Conservation (phyloP, 2,797 vertebrate species). For the Salmo trutta region DNA sequence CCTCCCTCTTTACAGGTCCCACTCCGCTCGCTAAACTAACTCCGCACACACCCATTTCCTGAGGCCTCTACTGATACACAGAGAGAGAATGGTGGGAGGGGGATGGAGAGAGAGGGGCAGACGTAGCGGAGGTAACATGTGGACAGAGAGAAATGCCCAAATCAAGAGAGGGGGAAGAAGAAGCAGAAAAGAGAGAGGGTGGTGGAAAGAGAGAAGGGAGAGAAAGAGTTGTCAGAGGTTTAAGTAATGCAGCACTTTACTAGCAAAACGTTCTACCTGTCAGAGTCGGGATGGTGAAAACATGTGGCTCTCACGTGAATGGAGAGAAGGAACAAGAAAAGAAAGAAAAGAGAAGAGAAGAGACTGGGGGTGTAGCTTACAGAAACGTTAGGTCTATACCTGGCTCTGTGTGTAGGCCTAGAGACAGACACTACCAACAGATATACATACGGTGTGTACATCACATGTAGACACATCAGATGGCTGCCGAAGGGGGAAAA, state of each 20-base stretch:
- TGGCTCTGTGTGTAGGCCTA: conserved; percentile 10
- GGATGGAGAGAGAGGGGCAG: neutral
- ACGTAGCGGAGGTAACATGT: neutral
- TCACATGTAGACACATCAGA: conserved; percentile 67
- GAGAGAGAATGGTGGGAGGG: conserved; percentile 29
- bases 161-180: neutral
- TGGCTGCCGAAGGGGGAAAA: conserved; percentile 59
- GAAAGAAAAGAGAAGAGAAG: too few relatives aligned
- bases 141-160: neutral
- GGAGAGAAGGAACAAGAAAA: neutral
- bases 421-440: conserved; percentile 46
- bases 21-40: conserved; percentile 65
- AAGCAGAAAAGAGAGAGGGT: neutral
- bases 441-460: conserved; percentile 73
- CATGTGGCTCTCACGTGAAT: neutral
- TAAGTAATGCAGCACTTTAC: neutral
- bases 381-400: conserved; percentile 31
- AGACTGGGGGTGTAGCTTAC: conserved; percentile 2
- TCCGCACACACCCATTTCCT: conserved; percentile 91
- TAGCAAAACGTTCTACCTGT: neutral
- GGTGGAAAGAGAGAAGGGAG: neutral
- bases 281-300: neutral
- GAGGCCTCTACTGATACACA: conserved; percentile 72
- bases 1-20: conserved; percentile 39
- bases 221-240: neutral